A percentile compares a stretch with the other conserved stretches of the same genome.
Conservation (phyloP, 2,113 vertebrate species). For the Aythya baeri region DNA sequence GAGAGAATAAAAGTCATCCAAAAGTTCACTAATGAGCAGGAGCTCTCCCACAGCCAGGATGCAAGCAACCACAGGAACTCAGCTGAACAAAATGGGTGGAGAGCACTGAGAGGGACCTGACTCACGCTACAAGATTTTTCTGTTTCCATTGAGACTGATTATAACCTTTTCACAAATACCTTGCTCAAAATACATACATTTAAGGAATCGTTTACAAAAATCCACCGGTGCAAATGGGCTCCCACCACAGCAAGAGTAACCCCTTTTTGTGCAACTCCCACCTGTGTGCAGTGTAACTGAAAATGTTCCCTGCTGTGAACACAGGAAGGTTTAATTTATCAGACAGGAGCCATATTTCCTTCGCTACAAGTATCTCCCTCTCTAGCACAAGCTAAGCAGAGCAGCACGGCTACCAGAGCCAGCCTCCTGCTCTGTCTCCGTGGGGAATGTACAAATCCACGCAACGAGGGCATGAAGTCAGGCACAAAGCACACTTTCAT, state of each 20-base stretch:
- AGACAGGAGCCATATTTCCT: not conserved
- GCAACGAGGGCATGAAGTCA: not conserved
- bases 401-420: rapidly evolving
- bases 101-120: not conserved
- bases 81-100: not conserved
- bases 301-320: not conserved
- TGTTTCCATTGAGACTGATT: not conserved
- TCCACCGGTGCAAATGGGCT: not conserved
- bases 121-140: not conserved
- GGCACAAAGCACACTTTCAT: not conserved
- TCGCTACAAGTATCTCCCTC: not conserved
- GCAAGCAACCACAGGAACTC: not conserved
- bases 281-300: not conserved
- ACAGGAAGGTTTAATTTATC: not conserved
- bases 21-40: not conserved
- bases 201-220: not conserved
- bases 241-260: not conserved
- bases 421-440: not conserved
- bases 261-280: not conserved
- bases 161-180: not conserved
- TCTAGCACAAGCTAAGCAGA: not conserved
- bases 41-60: not conserved
- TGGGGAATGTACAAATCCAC: not conserved
- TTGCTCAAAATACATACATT: not conserved
- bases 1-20: not conserved